A percentile compares a stretch with the other conserved stretches of the same genome.
phyloP scores from a whole-genome alignment of 2,113 vertebrate genomes.

The Sula dactylatra region DNA sequence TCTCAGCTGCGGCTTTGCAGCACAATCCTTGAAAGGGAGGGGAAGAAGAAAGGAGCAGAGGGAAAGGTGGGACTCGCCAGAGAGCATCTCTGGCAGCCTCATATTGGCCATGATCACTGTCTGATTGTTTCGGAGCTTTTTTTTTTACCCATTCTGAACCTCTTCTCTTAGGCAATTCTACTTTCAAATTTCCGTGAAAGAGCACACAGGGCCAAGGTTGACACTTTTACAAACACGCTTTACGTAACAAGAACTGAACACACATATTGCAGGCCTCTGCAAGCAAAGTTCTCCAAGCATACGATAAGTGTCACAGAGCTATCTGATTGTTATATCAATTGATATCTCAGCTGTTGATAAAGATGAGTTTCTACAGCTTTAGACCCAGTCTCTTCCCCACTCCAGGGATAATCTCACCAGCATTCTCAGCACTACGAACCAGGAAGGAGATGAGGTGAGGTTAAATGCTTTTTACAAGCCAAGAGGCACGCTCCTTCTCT shows the following conservation, averaged over 20 bases:
- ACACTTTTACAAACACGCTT: background rate
- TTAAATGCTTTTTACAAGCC: background rate
- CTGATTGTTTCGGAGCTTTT: background rate
- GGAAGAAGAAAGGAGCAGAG: background rate
- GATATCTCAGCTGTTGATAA: background rate
- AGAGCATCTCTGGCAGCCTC: background rate
- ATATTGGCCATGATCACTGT: rapidly evolving
- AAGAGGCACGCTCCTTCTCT: background rate
- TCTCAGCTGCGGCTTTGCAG: background rate
- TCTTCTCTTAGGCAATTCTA: background rate
- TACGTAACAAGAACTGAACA: rapidly evolving
- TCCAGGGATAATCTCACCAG: background rate
- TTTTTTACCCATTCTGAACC: background rate
- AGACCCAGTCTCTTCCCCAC: background rate
- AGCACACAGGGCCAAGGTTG: background rate
- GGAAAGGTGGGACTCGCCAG: background rate
- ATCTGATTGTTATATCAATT: background rate
- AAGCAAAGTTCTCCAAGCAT: background rate
- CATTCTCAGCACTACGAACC: background rate
- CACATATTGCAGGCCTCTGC: rapidly evolving
- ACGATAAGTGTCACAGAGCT: background rate
- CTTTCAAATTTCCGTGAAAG: background rate
- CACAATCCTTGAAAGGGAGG: rapidly evolving
- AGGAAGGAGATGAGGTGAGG: background rate
- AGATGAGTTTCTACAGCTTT: background rate